Percentiles rank a stretch among this genome's conserved stretches.
phyloP scores from a whole-genome alignment of 2,113 vertebrate species.

The Cyphomyrus discorhynchus region DNA sequence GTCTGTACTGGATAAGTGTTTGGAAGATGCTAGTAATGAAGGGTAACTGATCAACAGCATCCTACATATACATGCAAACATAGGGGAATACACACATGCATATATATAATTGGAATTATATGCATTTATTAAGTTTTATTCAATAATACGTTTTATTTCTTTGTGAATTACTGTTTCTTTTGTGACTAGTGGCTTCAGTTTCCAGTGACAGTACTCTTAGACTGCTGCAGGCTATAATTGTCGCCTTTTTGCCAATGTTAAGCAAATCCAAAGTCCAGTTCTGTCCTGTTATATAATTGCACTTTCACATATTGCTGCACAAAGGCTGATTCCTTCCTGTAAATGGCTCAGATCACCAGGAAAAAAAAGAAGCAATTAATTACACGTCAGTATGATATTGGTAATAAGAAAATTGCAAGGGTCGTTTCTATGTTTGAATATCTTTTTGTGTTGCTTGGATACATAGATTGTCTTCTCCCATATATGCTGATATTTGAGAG shows the following conservation, averaged over 20 bases:
- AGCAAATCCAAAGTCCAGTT: slow-evolving; percentile 18
- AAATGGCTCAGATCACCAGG: neutral
- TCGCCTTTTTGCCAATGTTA: slow-evolving; percentile 1
- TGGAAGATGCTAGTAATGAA: neutral
- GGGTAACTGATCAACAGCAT: neutral
- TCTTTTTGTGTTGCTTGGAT: slow-evolving; percentile 2
- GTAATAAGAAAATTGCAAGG: neutral
- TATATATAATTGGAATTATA: neutral
- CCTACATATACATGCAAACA: neutral
- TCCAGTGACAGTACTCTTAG: neutral
- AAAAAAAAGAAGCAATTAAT: neutral
- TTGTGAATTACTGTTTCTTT: neutral
- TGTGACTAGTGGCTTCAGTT: neutral
- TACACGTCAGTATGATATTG: neutral
- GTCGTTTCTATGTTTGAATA: neutral
- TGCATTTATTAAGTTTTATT: neutral
- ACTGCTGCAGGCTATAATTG: neutral
- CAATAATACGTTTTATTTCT: neutral
- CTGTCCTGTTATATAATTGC: slow-evolving; percentile 3
- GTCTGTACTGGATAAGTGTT: neutral
- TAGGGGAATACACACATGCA: neutral
- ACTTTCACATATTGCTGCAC: neutral
- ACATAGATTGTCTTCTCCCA: neutral
- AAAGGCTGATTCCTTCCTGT: slow-evolving; percentile 3
- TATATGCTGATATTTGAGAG: neutral